Evolutionary conservation across 2,797 vertebrate genomes (phyloP).

Genomic region (Thamnophis elegans): DNA sequence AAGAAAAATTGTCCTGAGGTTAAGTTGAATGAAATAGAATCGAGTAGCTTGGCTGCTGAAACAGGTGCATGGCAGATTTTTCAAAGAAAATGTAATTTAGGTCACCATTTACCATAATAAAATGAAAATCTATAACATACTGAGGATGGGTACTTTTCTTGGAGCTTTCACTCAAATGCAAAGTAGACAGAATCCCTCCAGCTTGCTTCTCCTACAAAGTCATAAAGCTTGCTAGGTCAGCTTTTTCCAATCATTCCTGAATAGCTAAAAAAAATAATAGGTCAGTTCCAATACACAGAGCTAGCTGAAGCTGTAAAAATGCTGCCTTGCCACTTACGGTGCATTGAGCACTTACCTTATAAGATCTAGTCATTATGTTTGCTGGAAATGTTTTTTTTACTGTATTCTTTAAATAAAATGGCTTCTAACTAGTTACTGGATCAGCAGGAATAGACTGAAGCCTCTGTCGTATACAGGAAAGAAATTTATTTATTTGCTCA

Average conservation of each 20-base stretch:
- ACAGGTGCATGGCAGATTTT: background rate
- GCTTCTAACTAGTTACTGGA: background rate
- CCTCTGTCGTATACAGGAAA: background rate
- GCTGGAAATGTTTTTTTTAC: background rate
- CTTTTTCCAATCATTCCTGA: background rate
- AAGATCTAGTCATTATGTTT: background rate
- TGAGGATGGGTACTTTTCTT: background rate
- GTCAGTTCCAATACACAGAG: background rate
- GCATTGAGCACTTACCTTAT: background rate
- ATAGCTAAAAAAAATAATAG: background rate
- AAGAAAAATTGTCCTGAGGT: background rate
- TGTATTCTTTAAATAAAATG: background rate
- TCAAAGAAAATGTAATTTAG: conserved; percentile 15
- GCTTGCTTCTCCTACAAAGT: background rate
- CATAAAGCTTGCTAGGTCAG: background rate
- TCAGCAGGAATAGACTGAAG: background rate
- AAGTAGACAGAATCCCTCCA: background rate
- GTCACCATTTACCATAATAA: background rate
- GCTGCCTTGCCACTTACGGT: background rate
- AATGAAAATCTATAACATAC: background rate
- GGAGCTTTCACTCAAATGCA: background rate
- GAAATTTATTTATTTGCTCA: background rate
- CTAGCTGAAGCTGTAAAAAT: background rate
- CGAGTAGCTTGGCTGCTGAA: background rate
- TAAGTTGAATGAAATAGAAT: background rate